These are phyloP conservation scores for Huso huso DNA, from an alignment of 2,797 vertebrate species.

Conservation along the genomic window DNA sequence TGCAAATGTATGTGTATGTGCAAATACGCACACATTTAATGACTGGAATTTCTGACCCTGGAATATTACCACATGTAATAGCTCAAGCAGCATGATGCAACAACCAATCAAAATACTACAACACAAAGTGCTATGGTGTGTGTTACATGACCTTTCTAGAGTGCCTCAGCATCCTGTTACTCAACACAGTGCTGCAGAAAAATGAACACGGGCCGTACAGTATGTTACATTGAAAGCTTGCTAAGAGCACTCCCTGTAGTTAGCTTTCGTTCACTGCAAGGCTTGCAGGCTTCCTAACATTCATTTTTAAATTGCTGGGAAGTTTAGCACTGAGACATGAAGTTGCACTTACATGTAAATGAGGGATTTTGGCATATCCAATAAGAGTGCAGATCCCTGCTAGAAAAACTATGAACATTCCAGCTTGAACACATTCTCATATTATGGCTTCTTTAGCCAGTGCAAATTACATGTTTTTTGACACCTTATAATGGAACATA, in stretches of 20 bases:
- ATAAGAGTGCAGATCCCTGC: too few species aligned
- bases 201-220: slow-evolving; percentile 9
- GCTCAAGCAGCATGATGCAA: too few species aligned
- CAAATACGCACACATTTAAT: slow-evolving; percentile 2
- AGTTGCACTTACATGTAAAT: neutral
- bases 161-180: neutral
- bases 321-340: neutral
- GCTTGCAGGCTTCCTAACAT: slow-evolving; percentile 16
- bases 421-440: too few species aligned
- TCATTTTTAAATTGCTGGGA: too few species aligned
- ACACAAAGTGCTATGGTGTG: too few species aligned
- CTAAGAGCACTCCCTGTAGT: slow-evolving; percentile 12
- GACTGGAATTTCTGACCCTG: neutral
- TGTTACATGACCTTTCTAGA: neutral
- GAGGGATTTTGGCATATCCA: too few species aligned
- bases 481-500: too few species aligned
- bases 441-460: too few species aligned
- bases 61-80: neutral
- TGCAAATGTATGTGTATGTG: too few species aligned
- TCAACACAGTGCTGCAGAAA: slow-evolving; percentile 1
- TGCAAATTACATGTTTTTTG: too few species aligned
- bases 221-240: slow-evolving; percentile 7
- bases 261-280: slow-evolving; percentile 1
- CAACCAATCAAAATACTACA: too few species aligned
- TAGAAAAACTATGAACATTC: too few species aligned